These are phyloP conservation scores for Dendrolimus houi DNA, from an alignment of 2,888 invertebrate genomes.

Conservation along the genomic window DNA sequence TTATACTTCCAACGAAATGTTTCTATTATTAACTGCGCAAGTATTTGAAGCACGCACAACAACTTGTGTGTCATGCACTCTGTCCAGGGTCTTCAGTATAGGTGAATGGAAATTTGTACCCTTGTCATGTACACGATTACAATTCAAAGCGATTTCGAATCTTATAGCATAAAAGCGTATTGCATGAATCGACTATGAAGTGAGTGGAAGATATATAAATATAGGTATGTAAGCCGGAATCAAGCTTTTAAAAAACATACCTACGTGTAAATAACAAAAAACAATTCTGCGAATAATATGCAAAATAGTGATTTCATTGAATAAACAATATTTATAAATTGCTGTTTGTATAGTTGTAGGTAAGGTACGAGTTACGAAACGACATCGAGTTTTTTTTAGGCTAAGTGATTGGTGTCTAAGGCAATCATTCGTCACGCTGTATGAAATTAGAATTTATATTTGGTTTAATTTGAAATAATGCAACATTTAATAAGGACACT, in stretches of 20 bases:
- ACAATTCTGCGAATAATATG: not conserved
- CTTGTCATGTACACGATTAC: conserved; percentile 39
- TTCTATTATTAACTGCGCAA: not conserved
- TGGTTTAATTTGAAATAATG: conserved; percentile 10
- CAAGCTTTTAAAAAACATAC: not conserved
- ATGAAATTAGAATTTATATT: conserved; percentile 27
- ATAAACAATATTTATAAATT: conserved; percentile 3
- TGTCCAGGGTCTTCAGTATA: conserved; percentile 25
- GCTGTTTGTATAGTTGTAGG: not conserved
- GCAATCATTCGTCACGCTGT: conserved; percentile 48
- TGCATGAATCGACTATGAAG: conserved; percentile 20
- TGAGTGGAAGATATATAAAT: conserved; percentile 18
- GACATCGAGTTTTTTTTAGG: conserved; percentile 57
- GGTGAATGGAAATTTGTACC: conserved; percentile 37
- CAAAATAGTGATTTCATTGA: not conserved
- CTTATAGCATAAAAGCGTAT: conserved; percentile 28
- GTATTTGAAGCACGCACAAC: not conserved
- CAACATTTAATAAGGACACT: no score
- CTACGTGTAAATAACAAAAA: not conserved
- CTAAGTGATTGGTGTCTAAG: conserved; percentile 62
- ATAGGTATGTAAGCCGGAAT: not conserved
- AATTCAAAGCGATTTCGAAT: conserved; percentile 44
- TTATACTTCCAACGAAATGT: not conserved
- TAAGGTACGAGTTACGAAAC: conserved; percentile 33
- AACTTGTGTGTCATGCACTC: conserved; percentile 3